Evolutionary conservation across 2,797 vertebrate species (phyloP), one percentile per base, ranked within the genome.

Genomic region (Ctenochaetus hawaiiensis): DNA sequence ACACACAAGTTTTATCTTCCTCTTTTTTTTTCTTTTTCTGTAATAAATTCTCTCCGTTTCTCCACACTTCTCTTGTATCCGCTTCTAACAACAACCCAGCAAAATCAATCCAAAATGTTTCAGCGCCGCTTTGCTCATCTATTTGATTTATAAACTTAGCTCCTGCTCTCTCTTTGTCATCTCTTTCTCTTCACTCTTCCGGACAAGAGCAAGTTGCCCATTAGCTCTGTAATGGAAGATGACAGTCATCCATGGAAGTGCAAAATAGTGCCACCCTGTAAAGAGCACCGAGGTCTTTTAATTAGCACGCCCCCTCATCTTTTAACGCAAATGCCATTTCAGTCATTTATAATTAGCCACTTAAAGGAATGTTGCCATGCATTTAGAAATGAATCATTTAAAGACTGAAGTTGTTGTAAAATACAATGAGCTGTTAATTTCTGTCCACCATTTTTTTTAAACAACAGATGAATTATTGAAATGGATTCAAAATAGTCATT

Each of bases 321-420:
- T 81, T 68, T 63, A 82, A 74, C 30, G 8, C 34, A 77, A 87
- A 83, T 80, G 71, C 44, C 56, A 43, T 82, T 86, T 80, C 73
- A 78, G 65, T 83, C 71, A 20, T 81, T 92, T 81, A 75, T 86
- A 90, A 92, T 91, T 81, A 85, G 76, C 68, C 47, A 60, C 72
- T 86, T 70, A 72, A 80, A 80, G 78, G 54, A 86, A 61, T 39
- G 54, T 73, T 86, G 51, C 78, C 22, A 64, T 83, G 75, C 53
- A 63, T 85, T 88, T 90, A 49, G n/a, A 63, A 83, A 88, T 89
- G n/a, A 90, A 89, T 89, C 72, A 66, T 84, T 92, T 66, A 75
- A 71, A 80, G 71, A 81, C 59, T 49, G 2, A 66, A 84, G 47
- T 80, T 83, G 72, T 68, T 66, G 65, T 75, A 47, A 26, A 75